These are phyloP conservation scores for Bombus waltoni DNA, from an alignment of 1,140 invertebrate genomes.

Conservation along the genomic window DNA sequence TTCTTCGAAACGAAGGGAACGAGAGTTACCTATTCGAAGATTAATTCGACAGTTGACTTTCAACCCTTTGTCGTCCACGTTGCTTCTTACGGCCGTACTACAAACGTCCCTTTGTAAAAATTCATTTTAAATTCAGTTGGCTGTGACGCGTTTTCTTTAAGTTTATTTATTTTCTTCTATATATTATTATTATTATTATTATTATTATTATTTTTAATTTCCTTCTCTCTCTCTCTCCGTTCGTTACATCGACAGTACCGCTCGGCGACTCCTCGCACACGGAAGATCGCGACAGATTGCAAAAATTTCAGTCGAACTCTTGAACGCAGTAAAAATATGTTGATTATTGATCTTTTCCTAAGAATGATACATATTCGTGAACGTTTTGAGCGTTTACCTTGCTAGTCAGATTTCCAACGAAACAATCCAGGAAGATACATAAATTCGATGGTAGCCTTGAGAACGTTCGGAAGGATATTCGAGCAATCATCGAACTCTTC, in stretches of 20 bases:
- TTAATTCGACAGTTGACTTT: conserved; percentile 21
- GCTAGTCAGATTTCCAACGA: not conserved
- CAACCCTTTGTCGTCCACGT: not conserved
- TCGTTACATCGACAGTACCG: not conserved
- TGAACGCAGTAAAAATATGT: conserved; percentile 9
- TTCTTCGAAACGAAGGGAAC: conserved; percentile 50
- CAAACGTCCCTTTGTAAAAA: conserved; percentile 47
- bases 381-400: not conserved
- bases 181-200: not conserved
- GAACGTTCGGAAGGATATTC: not conserved
- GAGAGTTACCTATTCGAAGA: conserved; percentile 51
- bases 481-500: not conserved
- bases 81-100: not conserved
- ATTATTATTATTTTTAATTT: not conserved
- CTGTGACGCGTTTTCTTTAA: conserved; percentile 53
- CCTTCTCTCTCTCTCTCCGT: not conserved
- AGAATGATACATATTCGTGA: not conserved
- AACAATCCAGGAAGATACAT: not conserved
- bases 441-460: not conserved
- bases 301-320: not conserved
- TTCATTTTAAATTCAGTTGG: conserved; percentile 66
- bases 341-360: not conserved
- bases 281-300: not conserved
- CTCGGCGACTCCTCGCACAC: not conserved
- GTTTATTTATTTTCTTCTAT: not conserved